phyloP scores from a whole-genome alignment of 1,140 invertebrate species.

The Lordiphosa stackelbergi region DNA sequence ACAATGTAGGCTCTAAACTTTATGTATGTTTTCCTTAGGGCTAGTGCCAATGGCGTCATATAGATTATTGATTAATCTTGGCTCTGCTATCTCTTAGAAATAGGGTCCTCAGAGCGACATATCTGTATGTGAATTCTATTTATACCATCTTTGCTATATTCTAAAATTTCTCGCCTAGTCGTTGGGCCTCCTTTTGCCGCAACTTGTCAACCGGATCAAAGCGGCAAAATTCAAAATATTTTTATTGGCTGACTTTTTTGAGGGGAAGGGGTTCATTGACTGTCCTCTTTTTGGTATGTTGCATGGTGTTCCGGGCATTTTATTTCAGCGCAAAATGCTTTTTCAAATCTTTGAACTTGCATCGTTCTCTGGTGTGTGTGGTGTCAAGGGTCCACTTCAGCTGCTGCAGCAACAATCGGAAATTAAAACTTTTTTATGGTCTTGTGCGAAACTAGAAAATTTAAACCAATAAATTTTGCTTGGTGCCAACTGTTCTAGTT shows the following conservation, averaged over 20 bases:
- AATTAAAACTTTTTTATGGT: conserved; percentile 61
- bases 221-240: neutral
- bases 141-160: neutral
- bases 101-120: no score
- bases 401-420: conserved; percentile 21
- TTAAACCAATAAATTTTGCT: conserved; percentile 7
- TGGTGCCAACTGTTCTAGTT: no score
- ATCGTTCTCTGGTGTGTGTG: conserved; percentile 19
- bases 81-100: no score
- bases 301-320: conserved; percentile 30
- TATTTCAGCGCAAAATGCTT: conserved; percentile 61
- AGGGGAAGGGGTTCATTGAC: neutral
- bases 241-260: conserved; percentile 4
- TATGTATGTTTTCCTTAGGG: neutral
- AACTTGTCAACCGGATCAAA: neutral
- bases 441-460: conserved; percentile 21
- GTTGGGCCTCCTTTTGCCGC: neutral
- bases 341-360: conserved; percentile 46
- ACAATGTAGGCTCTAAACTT: conserved; percentile 7
- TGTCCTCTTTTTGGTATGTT: conserved; percentile 37
- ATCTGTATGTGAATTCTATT: no score
- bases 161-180: neutral
- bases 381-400: conserved; percentile 34
- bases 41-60: no score
- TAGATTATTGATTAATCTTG: no score